Base-by-base conservation (phyloP, 2,888 invertebrate genomes). In the Sphinx pinastri region DNA sequence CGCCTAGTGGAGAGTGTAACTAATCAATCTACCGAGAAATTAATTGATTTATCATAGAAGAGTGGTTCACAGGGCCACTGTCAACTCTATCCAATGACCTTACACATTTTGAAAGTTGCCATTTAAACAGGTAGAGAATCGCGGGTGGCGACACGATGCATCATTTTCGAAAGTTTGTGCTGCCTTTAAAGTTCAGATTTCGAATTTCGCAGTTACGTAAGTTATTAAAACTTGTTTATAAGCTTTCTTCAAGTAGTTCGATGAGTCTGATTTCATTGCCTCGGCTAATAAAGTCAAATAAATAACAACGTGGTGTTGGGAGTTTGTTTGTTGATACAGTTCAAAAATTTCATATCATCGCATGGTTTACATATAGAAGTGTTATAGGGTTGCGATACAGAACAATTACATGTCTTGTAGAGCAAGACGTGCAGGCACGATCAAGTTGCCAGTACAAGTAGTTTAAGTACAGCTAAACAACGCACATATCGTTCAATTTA, bases 11-110 rank as follows among this genome's bases (percentile, higher is more conserved):
- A 83, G 83, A 85, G 78, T 82, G 76, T 78, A 83, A 83, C 76
- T 80, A 88, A 88, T 88, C 88, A 84, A 88, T 88, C 87, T 76
- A 80, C 77, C 80, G 78, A 78, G 77, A 84, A 77, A 86, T 84
- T 84, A 85, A 88, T 84, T 84, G 77, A 87, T 85, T 88, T 79
- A 84, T 83, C 80, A 86, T 84, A 84, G 83, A 80, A 86, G 82
- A 87, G 71, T 83, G 84, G 80, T 73, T 80, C 76, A 75, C 76
- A 79, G 80, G 87, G 87, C 84, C 87, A 89, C 80, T 85, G 86
- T 79, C 87, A 84, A 75, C 76, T 68, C 72, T 77, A 79, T 79
- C 75, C 70, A 70, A 68, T 82, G 83, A 86, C 84, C 84, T 83
- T 82, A 80, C 71, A 81, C 77, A 75, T 76, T 76, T 82, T 77